These are phyloP conservation scores for Apamea monoglypha DNA, from an alignment of 2,888 invertebrate species.

Conservation along the genomic window DNA sequence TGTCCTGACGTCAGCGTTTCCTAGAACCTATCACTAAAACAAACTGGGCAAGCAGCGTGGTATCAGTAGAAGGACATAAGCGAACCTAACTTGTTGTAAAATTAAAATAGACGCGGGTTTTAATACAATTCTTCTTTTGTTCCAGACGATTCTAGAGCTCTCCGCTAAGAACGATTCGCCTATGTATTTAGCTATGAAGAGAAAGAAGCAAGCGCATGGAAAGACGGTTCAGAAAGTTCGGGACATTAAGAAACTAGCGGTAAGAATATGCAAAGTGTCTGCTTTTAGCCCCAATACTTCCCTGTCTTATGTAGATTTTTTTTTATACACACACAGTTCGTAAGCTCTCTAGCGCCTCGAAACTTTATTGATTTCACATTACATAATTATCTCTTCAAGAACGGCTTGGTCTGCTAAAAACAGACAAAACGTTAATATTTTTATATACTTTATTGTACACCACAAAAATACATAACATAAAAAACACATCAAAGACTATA, in stretches of 20 bases:
- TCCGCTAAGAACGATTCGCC: slow-evolving; percentile 94
- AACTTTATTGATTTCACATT: background rate
- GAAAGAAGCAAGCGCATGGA: slow-evolving; percentile 92
- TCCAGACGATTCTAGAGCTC: slow-evolving; percentile 98
- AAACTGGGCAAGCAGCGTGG: background rate
- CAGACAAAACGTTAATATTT: no score
- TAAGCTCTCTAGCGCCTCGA: background rate
- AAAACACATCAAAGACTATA: no score
- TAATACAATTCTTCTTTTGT: slow-evolving; percentile 12
- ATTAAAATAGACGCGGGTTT: background rate
- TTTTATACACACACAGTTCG: background rate
- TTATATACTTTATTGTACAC: no score
- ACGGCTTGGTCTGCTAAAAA: background rate
- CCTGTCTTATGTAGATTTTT: background rate
- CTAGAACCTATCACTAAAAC: background rate
- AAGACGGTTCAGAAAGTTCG: slow-evolving; percentile 91
- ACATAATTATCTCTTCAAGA: background rate
- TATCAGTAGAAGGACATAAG: background rate
- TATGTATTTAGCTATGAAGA: slow-evolving; percentile 96
- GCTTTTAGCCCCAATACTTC: background rate
- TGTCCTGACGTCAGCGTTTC: no score
- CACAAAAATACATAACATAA: no score
- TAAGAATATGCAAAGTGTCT: slow-evolving; percentile 51
- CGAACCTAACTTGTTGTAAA: no score
- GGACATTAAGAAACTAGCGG: slow-evolving; percentile 80